Evolutionary conservation across 2,888 invertebrate species (phyloP).

Genomic region (Lagria hirta): DNA sequence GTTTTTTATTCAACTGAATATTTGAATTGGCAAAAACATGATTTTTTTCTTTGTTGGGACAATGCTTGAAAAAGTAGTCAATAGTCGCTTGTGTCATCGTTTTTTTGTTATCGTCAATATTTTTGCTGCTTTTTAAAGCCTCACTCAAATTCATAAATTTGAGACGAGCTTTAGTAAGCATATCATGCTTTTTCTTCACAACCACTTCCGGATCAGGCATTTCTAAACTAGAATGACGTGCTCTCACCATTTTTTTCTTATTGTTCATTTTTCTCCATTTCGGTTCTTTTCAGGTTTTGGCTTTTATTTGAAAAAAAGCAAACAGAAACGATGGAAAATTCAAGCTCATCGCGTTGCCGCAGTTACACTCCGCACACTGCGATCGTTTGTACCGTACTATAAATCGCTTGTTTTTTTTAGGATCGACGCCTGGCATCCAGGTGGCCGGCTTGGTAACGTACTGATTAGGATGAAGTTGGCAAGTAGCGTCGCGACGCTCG

Average conservation of each 20-base stretch:
- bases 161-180: slow-evolving; percentile 48
- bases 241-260: slow-evolving; percentile 52
- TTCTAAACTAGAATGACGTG: slow-evolving; percentile 52
- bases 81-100: slow-evolving; percentile 53
- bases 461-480: slow-evolving; percentile 41
- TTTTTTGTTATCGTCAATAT: slow-evolving; percentile 41
- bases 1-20: slow-evolving; percentile 27
- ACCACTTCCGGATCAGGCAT: slow-evolving; percentile 51
- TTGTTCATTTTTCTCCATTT: slow-evolving; percentile 32
- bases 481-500: slow-evolving; percentile 42
- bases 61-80: slow-evolving; percentile 56
- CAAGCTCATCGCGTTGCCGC: not conserved
- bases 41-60: slow-evolving; percentile 49
- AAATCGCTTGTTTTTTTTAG: too few species aligned
- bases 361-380: too few species aligned
- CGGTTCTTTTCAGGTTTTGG: too few species aligned
- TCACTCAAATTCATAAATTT: slow-evolving; percentile 48
- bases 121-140: slow-evolving; percentile 55
- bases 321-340: not conserved
- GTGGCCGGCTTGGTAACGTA: slow-evolving; percentile 41
- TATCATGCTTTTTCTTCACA: slow-evolving; percentile 56
- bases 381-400: too few species aligned
- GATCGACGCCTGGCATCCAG: slow-evolving; percentile 37
- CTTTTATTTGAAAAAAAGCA: not conserved
- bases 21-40: slow-evolving; percentile 38